phyloP scores from a whole-genome alignment of 1,140 invertebrate genomes.

The Magallana gigas region DNA sequence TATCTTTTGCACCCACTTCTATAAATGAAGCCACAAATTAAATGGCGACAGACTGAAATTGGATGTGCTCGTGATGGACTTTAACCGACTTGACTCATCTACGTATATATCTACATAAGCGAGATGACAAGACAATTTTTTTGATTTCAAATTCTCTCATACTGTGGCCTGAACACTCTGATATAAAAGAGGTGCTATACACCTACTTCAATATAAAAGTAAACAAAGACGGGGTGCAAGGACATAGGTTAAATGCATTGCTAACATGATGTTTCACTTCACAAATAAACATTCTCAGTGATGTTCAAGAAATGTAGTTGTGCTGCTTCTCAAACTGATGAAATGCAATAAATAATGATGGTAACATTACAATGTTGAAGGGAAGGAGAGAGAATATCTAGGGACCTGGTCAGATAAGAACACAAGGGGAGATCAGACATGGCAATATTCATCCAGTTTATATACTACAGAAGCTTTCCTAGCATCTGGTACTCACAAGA shows the following conservation, averaged over 20 bases:
- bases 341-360: slow-evolving; percentile 21
- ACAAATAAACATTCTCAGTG: too few relatives aligned
- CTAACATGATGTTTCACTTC: too few relatives aligned
- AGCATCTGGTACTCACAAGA: slow-evolving; percentile 27
- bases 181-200: not conserved
- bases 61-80: not conserved
- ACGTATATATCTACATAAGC: not conserved
- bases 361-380: slow-evolving; percentile 11
- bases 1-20: slow-evolving; percentile 24
- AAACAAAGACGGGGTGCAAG: not conserved
- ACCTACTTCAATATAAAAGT: not conserved
- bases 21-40: not conserved
- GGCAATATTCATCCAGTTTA: slow-evolving; percentile 8
- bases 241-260: too few relatives aligned
- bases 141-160: not conserved
- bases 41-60: not conserved
- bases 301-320: not conserved
- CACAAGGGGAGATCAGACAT: not conserved
- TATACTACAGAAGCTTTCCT: slow-evolving; percentile 30
- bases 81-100: not conserved
- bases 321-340: not conserved
- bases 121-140: not conserved
- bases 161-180: not conserved
- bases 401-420: slow-evolving; percentile 25
- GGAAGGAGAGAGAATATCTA: not conserved